Percentiles rank a stretch among this genome's conserved stretches.
These are phyloP conservation scores for Achlya flavicornis DNA, from an alignment of 2,888 invertebrate genomes.

Conservation along the genomic window DNA sequence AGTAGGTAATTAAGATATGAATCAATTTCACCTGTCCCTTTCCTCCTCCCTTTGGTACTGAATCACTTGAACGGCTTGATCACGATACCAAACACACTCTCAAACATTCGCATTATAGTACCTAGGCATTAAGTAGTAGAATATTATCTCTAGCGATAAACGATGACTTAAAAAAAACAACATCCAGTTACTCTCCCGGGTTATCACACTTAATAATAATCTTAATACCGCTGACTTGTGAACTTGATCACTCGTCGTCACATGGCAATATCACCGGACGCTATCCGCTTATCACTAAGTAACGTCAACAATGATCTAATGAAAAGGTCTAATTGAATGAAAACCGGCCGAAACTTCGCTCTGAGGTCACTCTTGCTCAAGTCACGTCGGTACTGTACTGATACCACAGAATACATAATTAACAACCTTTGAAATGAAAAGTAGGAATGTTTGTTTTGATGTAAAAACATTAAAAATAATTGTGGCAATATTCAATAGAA, in stretches of 20 bases:
- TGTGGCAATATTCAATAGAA: neutral
- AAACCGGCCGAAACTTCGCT: conserved; percentile 32
- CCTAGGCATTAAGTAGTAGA: too few relatives aligned
- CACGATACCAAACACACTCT: too few relatives aligned
- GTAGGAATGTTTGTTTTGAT: too few relatives aligned
- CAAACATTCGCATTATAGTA: too few relatives aligned
- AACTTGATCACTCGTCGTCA: conserved; percentile 2
- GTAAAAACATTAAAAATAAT: too few relatives aligned
- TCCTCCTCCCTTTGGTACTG: too few relatives aligned
- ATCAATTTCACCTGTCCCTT: too few relatives aligned
- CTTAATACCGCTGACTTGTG: conserved; percentile 11
- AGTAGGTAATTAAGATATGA: too few relatives aligned
- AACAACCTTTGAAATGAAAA: neutral
- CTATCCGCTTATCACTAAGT: conserved; percentile 10
- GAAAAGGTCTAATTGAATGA: conserved; percentile 45
- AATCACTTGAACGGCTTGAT: too few relatives aligned
- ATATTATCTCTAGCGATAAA: too few relatives aligned
- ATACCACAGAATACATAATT: neutral
- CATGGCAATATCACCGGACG: conserved; percentile 5
- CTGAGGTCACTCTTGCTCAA: conserved; percentile 26
- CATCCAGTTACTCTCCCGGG: too few relatives aligned
- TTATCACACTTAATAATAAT: conserved; percentile 8
- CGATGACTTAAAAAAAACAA: too few relatives aligned
- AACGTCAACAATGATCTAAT: conserved; percentile 29
- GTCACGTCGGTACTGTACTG: neutral